Conservation (phyloP, 1,140 invertebrate species). For the Acromyrmex heyeri region DNA sequence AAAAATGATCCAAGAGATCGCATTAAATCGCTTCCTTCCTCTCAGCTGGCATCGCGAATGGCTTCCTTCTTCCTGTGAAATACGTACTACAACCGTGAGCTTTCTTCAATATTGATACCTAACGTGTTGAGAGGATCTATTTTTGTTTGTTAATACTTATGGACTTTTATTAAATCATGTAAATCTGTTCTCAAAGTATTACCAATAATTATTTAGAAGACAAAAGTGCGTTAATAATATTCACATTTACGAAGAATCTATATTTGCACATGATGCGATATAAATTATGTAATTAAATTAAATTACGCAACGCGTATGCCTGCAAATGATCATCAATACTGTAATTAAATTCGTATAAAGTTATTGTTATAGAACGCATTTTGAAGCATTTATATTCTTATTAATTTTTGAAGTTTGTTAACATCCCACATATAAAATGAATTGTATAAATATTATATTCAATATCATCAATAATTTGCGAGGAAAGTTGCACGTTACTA, state of each 20-base stretch:
- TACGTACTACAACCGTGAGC: slow-evolving; percentile 14
- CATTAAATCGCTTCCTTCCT: slow-evolving; percentile 60
- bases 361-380: not conserved
- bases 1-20: slow-evolving; percentile 50
- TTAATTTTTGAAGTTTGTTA: slow-evolving; percentile 35
- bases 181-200: not conserved
- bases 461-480: not conserved
- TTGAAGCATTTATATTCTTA: slow-evolving; percentile 27
- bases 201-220: slow-evolving; percentile 5
- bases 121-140: not conserved
- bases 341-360: slow-evolving; percentile 29
- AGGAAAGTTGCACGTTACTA: not conserved
- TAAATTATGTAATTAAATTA: slow-evolving; percentile 1
- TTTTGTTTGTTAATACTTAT: slow-evolving; percentile 7
- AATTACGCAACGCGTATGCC: slow-evolving; percentile 24
- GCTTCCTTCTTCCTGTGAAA: slow-evolving; percentile 61
- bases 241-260: not conserved
- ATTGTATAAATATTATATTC: not conserved
- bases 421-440: not conserved
- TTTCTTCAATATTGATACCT: slow-evolving; percentile 24
- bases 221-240: not conserved
- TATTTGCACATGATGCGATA: not conserved
- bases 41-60: slow-evolving; percentile 8
- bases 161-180: not conserved
- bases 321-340: slow-evolving; percentile 10